These are phyloP conservation scores for Lithophane socia DNA, from an alignment of 2,888 invertebrate species.

Conservation along the genomic window DNA sequence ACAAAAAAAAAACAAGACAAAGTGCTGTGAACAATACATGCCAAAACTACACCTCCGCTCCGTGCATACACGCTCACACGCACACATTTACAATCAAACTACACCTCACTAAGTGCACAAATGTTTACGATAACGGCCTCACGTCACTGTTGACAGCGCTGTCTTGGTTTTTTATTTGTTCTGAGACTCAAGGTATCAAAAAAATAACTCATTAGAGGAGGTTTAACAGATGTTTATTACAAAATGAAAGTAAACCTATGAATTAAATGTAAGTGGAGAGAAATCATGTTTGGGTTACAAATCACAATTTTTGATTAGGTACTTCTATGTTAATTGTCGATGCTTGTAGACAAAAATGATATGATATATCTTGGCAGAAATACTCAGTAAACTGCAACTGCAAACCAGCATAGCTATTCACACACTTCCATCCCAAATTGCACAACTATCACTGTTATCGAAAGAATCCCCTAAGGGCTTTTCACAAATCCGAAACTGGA, in stretches of 20 bases:
- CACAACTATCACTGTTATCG: neutral
- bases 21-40: too few relatives aligned
- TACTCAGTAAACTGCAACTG: neutral
- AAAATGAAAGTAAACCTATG: neutral
- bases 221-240: slow-evolving; percentile 14
- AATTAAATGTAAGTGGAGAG: neutral
- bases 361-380: neutral
- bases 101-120: too few relatives aligned
- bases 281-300: neutral
- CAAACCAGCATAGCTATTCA: neutral
- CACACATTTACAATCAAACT: too few relatives aligned
- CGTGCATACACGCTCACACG: too few relatives aligned
- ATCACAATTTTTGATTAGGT: neutral
- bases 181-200: neutral
- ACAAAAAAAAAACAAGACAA: too few relatives aligned
- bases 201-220: too few relatives aligned
- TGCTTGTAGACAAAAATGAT: neutral
- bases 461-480: neutral
- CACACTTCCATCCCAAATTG: neutral
- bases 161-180: too few relatives aligned
- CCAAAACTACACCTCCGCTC: too few relatives aligned
- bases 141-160: too few relatives aligned
- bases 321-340: neutral
- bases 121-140: too few relatives aligned
- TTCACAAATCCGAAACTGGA: too few relatives aligned